Conservation (phyloP, 1,140 invertebrate genomes). For the Aphis craccivora region DNA sequence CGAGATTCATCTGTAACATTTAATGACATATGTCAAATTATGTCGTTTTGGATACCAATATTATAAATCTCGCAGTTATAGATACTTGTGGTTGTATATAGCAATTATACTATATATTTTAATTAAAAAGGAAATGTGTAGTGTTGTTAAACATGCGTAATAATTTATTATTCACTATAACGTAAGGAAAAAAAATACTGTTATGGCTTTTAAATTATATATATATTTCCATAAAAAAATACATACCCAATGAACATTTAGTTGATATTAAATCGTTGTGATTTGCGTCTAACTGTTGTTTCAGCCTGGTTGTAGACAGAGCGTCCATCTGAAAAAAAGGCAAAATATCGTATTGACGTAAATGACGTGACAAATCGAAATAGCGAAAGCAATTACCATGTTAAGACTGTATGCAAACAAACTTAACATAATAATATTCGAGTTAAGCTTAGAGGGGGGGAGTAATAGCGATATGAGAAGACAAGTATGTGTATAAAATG, state of each 20-base stretch:
- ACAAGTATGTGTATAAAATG: background rate
- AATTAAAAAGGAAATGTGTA: background rate
- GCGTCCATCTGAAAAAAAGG: slow-evolving; percentile 69
- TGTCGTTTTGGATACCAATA: background rate
- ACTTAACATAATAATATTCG: slow-evolving; percentile 32
- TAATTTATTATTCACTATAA: background rate
- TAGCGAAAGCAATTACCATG: slow-evolving; percentile 15
- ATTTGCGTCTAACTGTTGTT: slow-evolving; percentile 67
- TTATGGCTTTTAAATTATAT: background rate
- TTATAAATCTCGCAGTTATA: background rate
- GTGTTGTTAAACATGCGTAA: background rate
- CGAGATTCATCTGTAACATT: slow-evolving; percentile 30
- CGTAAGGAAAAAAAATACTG: background rate
- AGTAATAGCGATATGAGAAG: background rate
- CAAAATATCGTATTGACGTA: background rate
- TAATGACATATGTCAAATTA: background rate
- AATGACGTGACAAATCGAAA: background rate
- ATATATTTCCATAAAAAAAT: background rate
- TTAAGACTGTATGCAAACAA: slow-evolving; percentile 45
- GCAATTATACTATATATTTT: background rate
- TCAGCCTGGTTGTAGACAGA: slow-evolving; percentile 67
- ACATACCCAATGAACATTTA: slow-evolving; percentile 65
- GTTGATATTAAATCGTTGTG: slow-evolving; percentile 66
- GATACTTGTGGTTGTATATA: background rate
- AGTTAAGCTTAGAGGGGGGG: background rate